Evolutionary conservation across 2,797 vertebrate species (phyloP).

Genomic region (Antrozous pallidus): DNA sequence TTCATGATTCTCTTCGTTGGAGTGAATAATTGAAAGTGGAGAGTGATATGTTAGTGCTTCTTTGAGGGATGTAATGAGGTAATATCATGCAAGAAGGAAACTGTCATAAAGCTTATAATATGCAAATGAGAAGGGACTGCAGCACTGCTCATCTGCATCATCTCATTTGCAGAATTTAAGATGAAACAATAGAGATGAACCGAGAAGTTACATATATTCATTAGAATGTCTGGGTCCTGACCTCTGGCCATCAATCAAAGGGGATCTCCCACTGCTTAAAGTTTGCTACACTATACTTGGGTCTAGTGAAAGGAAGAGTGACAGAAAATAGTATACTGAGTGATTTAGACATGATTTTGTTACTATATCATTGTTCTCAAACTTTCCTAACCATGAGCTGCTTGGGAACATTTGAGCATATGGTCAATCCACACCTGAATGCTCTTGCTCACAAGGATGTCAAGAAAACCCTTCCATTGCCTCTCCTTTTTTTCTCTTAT

Average conservation of each 20-base stretch:
- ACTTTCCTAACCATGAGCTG: slow-evolving; percentile 4
- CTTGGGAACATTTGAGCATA: background rate
- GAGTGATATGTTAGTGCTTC: slow-evolving; percentile 56
- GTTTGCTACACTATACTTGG: background rate
- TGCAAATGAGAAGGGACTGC: slow-evolving; percentile 62
- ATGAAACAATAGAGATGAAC: slow-evolving; percentile 61
- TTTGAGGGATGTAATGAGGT: slow-evolving; percentile 72
- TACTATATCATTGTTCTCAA: background rate
- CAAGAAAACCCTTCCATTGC: slow-evolving; percentile 9
- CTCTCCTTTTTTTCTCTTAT: background rate
- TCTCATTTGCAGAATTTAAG: slow-evolving; percentile 66
- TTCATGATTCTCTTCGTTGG: slow-evolving; percentile 67
- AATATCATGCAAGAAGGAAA: slow-evolving; percentile 70
- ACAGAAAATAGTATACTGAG: background rate
- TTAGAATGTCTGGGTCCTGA: background rate
- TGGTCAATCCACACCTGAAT: background rate
- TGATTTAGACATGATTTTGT: background rate
- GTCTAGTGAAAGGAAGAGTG: background rate
- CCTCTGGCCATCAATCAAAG: slow-evolving; percentile 48
- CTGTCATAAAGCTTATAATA: slow-evolving; percentile 72
- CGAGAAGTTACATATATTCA: slow-evolving; percentile 8
- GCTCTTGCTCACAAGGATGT: background rate
- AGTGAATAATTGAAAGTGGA: slow-evolving; percentile 74
- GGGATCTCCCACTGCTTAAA: background rate
- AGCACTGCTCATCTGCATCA: slow-evolving; percentile 57